Evolutionary conservation across 2,113 vertebrate genomes (phyloP).

Genomic region (Limanda limanda): DNA sequence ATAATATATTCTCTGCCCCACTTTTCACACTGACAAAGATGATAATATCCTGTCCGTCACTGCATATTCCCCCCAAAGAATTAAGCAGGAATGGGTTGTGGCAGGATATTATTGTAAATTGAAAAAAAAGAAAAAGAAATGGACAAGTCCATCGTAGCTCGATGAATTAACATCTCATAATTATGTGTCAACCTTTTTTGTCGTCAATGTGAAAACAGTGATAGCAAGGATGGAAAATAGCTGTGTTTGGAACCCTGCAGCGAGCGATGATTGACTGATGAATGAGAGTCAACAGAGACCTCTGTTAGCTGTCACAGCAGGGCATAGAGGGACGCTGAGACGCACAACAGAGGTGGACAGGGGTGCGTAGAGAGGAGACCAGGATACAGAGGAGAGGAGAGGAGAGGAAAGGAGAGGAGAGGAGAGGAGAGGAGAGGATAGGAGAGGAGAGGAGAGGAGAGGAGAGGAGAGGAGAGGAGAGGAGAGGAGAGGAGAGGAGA

Average conservation of each 20-base stretch:
- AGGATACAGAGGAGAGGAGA: conserved; percentile 20
- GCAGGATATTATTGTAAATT: neutral
- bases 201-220: neutral
- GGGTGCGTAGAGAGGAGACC: conserved; percentile 20
- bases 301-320: conserved; percentile 82
- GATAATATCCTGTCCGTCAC: conserved; percentile 11
- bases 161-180: conserved; percentile 2
- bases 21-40: too few species aligned
- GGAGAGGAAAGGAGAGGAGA: conserved; percentile 6
- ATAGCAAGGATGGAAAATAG: conserved; percentile 31
- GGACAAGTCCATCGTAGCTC: neutral
- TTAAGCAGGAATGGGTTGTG: neutral
- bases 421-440: conserved; percentile 9
- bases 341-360: conserved; percentile 58
- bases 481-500: conserved; percentile 12
- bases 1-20: too few species aligned
- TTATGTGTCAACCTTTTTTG: conserved; percentile 4
- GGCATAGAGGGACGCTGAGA: conserved; percentile 55
- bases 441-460: conserved; percentile 18
- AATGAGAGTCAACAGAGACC: conserved; percentile 82
- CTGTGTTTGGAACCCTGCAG: conserved; percentile 60
- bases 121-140: neutral
- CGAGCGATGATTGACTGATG: conserved; percentile 77
- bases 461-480: conserved; percentile 11
- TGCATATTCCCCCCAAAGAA: neutral